Evolutionary conservation across 2,888 invertebrate genomes (phyloP), one percentile per base, ranked within the genome.

Genomic region (Heteromurus nitidus): DNA sequence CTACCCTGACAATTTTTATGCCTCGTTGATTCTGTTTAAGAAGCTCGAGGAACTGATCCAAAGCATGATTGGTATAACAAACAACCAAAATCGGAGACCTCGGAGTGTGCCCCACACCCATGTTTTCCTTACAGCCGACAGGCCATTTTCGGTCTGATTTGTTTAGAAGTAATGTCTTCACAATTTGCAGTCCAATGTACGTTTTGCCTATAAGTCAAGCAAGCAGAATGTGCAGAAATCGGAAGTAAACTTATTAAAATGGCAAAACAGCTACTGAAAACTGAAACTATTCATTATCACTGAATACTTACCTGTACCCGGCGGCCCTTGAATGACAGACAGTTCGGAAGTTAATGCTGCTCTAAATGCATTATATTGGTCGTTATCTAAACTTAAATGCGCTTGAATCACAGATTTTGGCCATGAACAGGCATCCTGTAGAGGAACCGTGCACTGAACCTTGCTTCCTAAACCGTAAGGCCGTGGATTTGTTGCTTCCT

Each of bases 1-100:
- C 47, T n/a, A 47, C n/a, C n/a, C 47, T 47, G n/a, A 16, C n/a
- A n/a, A 47, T n/a, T 1, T 55, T 55, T 9, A 55, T 1, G 5
- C 11, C 26, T 26, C n/a, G n/a, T n/a, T n/a, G n/a, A n/a, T n/a
- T n/a, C n/a, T n/a, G n/a, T n/a, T n/a, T n/a, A n/a, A n/a, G n/a
- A n/a, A 93, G 94, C 88, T 94, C 93, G 42, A 96, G 89, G 88
- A 96, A 96, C 88, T 96, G 95, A 90, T 96, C 96, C 47, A 96
- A 89, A 5, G 96, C 95, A 88, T 95, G 95, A 90, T 96, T 96
- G 5, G 95, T 96, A 88, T 93, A 95, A 87, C 95, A 95, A 24
- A 96, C 92, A 0, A 96, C 90, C 9, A 96, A 89, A 88, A 96
- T 93, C 0, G 94, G 94, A 1, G 90, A 90, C 84, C 91, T 89